Base-by-base conservation (phyloP, 30 jellyfish, hydroid and myxozoan species). In the Mastigias papua region DNA sequence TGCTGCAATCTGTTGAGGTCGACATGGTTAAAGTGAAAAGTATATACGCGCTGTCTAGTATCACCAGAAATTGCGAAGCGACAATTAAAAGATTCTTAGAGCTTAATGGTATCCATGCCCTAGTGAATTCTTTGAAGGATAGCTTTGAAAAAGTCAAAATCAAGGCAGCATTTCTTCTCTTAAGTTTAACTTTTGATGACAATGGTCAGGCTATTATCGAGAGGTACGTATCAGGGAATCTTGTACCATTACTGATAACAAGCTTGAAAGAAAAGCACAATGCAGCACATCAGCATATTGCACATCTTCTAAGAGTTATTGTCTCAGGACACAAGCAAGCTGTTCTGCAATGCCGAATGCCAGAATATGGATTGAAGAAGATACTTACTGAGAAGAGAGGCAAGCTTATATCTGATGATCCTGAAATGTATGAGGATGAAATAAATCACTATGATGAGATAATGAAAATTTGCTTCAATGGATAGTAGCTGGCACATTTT, bases 41-140 rank as follows among this genome's bases (percentile, higher is more conserved):
- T 23, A 21, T 93, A n/a, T 93, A 87, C 76, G 98, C 98, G 27
- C 80, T 93, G 28, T 93, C 98, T 2, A 42, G 97, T 33, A 49
- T 71, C 1, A 69, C 89, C n/a, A 80, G 84, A 28, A 63, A 66
- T 57, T 71, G 76, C 68, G 90, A 67, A 4, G 81, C 50, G 13
- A 70, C 96, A 0, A 77, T 35, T 13, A 58, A 84, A 20, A 42
- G 25, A 3, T 81, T 92, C 48, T 15, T 80, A n/a, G 71, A 75
- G 35, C 51, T 50, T 27, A 50, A 67, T 9, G 98, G 98, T 19
- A 66, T 86, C 48, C 68, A 51, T 23, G 87, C 68, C 1, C 30
- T 92, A 25, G 13, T 76, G 30, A 31, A 30, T 33, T 73, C 89
- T 5, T 51, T 92, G 78, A 81, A 64, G 51, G 27, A 71, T 27